These are phyloP conservation scores for Aptenodytes patagonicus DNA, from an alignment of 2,113 vertebrate species.

Conservation along the genomic window DNA sequence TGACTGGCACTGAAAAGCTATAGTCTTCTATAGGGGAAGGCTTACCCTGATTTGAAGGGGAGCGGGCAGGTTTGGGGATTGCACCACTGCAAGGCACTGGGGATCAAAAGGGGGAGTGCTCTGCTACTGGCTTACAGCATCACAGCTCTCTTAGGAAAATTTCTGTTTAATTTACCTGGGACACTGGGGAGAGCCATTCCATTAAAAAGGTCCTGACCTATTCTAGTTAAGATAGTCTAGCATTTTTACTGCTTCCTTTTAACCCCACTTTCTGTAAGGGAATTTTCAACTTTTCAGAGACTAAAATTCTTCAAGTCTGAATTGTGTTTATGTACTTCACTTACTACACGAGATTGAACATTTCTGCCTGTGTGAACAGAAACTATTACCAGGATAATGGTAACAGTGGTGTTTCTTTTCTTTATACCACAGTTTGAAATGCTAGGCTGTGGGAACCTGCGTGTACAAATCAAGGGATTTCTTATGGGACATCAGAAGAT, in stretches of 20 bases:
- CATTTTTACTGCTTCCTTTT: background rate
- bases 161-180: background rate
- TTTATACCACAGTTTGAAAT: background rate
- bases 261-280: background rate
- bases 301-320: background rate
- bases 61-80: background rate
- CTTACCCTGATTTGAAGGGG: background rate
- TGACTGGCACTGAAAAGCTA: background rate
- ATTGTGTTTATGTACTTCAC: background rate
- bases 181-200: background rate
- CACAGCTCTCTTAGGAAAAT: background rate
- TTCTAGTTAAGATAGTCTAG: background rate
- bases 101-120: background rate
- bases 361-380: background rate
- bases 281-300: background rate
- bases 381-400: background rate
- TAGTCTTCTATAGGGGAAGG: background rate
- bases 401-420: background rate
- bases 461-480: background rate
- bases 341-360: background rate
- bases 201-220: background rate
- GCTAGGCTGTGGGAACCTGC: background rate
- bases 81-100: background rate
- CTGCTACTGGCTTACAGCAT: background rate
- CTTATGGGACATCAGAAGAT: background rate